Conservation (phyloP, 2,797 vertebrate genomes). For the Mustela erminea region DNA sequence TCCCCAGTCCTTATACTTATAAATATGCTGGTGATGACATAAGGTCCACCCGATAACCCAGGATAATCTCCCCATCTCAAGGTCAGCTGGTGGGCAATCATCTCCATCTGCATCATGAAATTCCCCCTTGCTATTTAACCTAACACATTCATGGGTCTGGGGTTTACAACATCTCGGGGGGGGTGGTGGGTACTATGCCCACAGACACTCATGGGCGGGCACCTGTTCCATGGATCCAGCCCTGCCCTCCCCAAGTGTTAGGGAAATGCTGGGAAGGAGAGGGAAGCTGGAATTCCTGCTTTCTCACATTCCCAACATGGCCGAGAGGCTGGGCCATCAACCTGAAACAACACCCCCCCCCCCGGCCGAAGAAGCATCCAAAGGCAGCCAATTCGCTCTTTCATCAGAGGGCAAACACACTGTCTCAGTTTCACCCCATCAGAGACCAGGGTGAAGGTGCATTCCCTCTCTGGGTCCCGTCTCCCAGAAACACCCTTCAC, state of each 20-base stretch:
- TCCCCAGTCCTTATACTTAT: background rate
- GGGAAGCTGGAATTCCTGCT: background rate
- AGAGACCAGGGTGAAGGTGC: background rate
- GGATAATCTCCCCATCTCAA: background rate
- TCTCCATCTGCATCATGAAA: background rate
- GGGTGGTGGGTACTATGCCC: background rate
- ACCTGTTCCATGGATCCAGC: background rate
- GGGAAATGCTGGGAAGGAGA: fast-evolving
- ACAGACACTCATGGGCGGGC: fast-evolving
- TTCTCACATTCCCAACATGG: background rate
- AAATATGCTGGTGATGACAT: background rate
- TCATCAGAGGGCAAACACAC: background rate
- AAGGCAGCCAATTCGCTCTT: background rate
- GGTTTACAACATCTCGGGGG: background rate
- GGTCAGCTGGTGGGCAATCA: background rate
- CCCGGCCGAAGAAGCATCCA: background rate
- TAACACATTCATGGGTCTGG: background rate
- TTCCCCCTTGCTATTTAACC: background rate
- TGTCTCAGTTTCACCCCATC: background rate
- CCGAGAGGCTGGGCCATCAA: background rate
- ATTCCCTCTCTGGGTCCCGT: background rate
- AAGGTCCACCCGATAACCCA: fast-evolving
- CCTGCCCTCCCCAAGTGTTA: background rate
- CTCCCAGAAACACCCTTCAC: background rate
- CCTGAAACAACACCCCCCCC: no score